Percentiles rank a stretch among this genome's conserved stretches.
Evolutionary conservation across 37 sponge, comb jelly and placozoan genomes (phyloP).

Genomic region (Hexactinellida sp.): DNA sequence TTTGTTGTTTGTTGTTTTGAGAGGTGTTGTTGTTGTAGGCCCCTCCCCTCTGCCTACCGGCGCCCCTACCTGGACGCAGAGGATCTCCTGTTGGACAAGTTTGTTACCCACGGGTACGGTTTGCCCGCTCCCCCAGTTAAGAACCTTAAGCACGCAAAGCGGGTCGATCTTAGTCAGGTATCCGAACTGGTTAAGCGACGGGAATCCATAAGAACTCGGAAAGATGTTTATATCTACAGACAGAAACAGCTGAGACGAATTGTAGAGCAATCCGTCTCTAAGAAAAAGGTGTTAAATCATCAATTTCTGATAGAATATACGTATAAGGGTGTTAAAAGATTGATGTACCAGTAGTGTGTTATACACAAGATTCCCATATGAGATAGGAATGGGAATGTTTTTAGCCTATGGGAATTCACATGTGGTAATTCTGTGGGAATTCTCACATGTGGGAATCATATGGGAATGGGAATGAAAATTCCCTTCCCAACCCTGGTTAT

Average conservation of each 20-base stretch:
- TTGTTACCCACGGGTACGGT: not conserved
- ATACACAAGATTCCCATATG: too few species aligned
- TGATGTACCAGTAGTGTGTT: too few species aligned
- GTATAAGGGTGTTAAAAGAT: too few species aligned
- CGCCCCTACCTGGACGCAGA: not conserved
- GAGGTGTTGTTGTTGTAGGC: too few species aligned
- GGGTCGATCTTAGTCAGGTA: not conserved
- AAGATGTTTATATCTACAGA: not conserved
- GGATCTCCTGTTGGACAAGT: conserved; percentile 9
- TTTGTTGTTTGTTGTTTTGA: too few species aligned
- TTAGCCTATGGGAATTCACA: too few species aligned
- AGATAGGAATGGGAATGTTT: too few species aligned
- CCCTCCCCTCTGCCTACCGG: not conserved
- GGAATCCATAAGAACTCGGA: not conserved
- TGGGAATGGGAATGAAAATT: too few species aligned
- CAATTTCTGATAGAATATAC: not conserved
- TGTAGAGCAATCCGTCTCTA: not conserved
- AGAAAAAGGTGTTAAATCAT: not conserved
- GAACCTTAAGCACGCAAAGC: not conserved
- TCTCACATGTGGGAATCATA: too few species aligned
- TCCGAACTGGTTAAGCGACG: not conserved
- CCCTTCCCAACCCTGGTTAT: too few species aligned
- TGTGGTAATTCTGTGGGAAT: too few species aligned
- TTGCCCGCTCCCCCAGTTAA: not conserved
- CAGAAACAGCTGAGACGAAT: not conserved